phyloP scores from a whole-genome alignment of 2,113 vertebrate genomes.

The Pseudorasbora parva region DNA sequence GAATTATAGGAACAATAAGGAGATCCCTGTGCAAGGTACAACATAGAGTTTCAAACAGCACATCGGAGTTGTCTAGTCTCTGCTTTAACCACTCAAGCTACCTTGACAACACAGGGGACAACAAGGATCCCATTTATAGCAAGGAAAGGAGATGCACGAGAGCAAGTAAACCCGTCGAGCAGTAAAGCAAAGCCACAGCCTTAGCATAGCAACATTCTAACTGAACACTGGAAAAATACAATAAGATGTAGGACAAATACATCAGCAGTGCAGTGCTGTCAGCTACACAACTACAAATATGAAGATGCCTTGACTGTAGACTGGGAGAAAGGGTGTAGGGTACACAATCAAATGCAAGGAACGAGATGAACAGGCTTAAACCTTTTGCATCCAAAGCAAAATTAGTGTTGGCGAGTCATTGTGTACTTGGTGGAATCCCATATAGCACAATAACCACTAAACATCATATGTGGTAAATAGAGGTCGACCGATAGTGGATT shows the following conservation, averaged over 20 bases:
- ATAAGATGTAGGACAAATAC: slow-evolving; percentile 23
- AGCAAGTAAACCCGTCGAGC: not conserved
- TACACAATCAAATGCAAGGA: slow-evolving; percentile 10
- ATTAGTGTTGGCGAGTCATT: slow-evolving; percentile 5
- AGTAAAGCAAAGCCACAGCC: slow-evolving; percentile 14
- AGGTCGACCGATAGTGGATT: no score
- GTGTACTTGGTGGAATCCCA: not conserved
- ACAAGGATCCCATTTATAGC: not conserved
- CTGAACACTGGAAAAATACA: not conserved
- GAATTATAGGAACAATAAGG: not conserved
- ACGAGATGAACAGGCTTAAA: slow-evolving; percentile 41
- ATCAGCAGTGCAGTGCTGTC: slow-evolving; percentile 25
- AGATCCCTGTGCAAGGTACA: not conserved
- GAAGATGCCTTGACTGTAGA: not conserved
- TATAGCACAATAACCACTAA: not conserved
- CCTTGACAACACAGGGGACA: not conserved
- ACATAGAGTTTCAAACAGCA: not conserved
- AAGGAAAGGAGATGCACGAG: not conserved
- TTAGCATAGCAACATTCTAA: not conserved
- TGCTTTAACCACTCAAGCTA: not conserved
- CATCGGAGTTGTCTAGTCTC: not conserved
- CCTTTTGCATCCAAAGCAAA: slow-evolving; percentile 42
- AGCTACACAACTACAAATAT: slow-evolving; percentile 4
- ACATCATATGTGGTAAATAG: not conserved
- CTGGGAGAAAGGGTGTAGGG: not conserved